A percentile compares a stretch with the other conserved stretches of the same genome.
phyloP scores from a whole-genome alignment of 1,140 invertebrate species.

The Brachionus paranguensis region DNA sequence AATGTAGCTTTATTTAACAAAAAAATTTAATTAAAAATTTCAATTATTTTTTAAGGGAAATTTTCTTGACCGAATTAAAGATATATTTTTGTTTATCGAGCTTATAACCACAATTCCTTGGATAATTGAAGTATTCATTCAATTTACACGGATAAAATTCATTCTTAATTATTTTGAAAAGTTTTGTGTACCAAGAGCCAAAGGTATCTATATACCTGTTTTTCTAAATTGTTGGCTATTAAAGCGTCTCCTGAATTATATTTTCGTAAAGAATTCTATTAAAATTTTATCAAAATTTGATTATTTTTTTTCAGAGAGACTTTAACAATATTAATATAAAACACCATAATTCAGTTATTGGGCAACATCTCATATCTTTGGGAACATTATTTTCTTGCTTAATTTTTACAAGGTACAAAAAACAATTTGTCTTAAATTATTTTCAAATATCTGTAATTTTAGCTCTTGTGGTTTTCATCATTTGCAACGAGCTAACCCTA shows the following conservation, averaged over 20 bases:
- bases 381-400: conserved; percentile 30
- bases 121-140: conserved; percentile 19
- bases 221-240: conserved; percentile 40
- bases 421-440: background rate
- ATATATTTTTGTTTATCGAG: conserved; percentile 19
- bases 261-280: background rate
- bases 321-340: conserved; percentile 40
- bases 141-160: background rate
- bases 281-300: background rate
- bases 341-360: conserved; percentile 34
- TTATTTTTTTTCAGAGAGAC: background rate
- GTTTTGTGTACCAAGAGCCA: background rate
- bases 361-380: conserved; percentile 24
- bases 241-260: conserved; percentile 32
- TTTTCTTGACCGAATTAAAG: conserved; percentile 6
- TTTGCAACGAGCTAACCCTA: conserved; percentile 33
- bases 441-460: background rate
- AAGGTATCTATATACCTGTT: conserved; percentile 35
- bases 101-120: conserved; percentile 31
- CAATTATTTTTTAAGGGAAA: background rate
- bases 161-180: background rate
- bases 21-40: background rate
- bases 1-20: conserved; percentile 7
- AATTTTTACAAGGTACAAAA: conserved; percentile 33
- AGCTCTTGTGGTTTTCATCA: conserved; percentile 39